Evolutionary conservation across 2,113 vertebrate species (phyloP), one percentile per base, ranked within the genome.

Genomic region (Xiphophorus maculatus): DNA sequence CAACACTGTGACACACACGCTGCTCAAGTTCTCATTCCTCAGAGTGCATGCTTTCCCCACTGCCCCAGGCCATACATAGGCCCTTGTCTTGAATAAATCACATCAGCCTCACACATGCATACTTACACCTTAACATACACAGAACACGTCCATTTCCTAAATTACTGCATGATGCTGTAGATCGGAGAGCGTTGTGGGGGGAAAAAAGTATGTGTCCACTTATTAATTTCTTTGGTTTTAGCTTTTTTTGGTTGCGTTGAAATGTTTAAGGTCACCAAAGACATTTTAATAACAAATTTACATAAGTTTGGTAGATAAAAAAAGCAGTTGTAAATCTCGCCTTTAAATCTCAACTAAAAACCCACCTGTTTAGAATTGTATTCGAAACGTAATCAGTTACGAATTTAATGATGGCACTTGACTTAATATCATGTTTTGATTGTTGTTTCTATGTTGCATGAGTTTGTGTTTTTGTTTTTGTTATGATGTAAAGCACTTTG

Each of bases 41-140:
- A 85, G 83, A 92, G 87, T 89, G 78, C 79, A 84, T 81, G 85
- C 87, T 87, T 89, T 81, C 73, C 79, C 68, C 66, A 51, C 73
- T 76, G 85, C 92, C 91, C 86, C 78, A 3, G 85, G 93, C 88
- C 80, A 79, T 93, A 94, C 93, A 94, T 79, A 88, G 90, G 84
- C 80, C 86, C 71, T 86, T 86, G 86, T 90, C 84, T 91, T 80
- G 83, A 91, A 87, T 90, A 93, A 93, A 94, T 93, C 89, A 88
- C 90, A 88, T 84, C 83, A 87, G 73, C 83, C 74, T 66, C 54
- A 68, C 71, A 78, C 75, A 79, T 78, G 76, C 63, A 76, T 29
- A 70, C 62, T 63, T 48, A 62, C 74, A 73, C 76, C 40, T 65
- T 84, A 77, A 86, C 73, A 87, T 61, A 74, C 72, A 86, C 82